Evolutionary conservation across 2,888 invertebrate genomes (phyloP).

Genomic region (Leistus spinibarbis): DNA sequence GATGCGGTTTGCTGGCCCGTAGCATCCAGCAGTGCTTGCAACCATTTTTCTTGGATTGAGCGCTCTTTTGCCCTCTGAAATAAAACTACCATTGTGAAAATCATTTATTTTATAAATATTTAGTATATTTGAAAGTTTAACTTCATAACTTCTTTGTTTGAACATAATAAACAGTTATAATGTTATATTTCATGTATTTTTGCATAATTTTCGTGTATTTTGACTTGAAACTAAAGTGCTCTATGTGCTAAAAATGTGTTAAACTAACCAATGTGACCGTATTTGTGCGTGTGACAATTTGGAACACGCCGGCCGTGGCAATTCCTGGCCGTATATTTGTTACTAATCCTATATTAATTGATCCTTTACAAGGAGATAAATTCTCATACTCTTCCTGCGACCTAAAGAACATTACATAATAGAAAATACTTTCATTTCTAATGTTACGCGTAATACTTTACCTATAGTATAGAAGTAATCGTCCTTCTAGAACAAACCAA

Average conservation of each 20-base stretch:
- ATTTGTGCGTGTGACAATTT: constrained; percentile 57
- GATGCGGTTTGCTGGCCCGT: constrained; percentile 51
- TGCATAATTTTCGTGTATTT: constrained; percentile 12
- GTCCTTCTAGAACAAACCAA: constrained; percentile 63
- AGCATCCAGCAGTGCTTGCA: constrained; percentile 59
- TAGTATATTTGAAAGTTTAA: neutral
- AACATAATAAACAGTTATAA: neutral
- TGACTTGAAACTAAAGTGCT: neutral
- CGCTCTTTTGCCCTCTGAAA: constrained; percentile 59
- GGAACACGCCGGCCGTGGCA: constrained; percentile 52
- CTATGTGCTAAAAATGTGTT: too few species aligned
- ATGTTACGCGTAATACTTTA: neutral
- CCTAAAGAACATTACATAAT: constrained; percentile 41
- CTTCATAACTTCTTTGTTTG: neutral
- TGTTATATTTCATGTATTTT: neutral
- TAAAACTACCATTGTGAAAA: too few species aligned
- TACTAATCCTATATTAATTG: constrained; percentile 59
- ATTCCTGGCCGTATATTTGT: constrained; percentile 55
- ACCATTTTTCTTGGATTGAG: constrained; percentile 60
- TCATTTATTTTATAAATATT: neutral
- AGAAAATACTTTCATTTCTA: neutral
- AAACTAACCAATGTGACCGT: constrained; percentile 58
- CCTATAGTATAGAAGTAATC: constrained; percentile 59
- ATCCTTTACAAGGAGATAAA: constrained; percentile 60
- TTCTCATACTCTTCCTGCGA: constrained; percentile 60